Percentiles rank a stretch among this genome's conserved stretches.
phyloP scores from a whole-genome alignment of 1,140 invertebrate genomes.

The Trinorchestia longiramus region DNA sequence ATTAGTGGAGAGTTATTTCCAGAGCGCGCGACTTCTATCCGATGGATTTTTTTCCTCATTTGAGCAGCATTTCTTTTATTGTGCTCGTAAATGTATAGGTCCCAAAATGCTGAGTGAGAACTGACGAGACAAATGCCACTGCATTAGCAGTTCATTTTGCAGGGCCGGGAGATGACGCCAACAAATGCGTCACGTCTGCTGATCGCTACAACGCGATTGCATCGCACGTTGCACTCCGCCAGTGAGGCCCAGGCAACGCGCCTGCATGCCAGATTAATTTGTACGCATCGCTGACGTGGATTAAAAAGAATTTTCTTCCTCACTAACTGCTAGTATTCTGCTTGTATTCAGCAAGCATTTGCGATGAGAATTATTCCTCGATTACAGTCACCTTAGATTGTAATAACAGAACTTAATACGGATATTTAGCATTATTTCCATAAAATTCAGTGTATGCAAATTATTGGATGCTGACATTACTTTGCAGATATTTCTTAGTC shows the following conservation, averaged over 20 bases:
- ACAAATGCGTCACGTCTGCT: background rate
- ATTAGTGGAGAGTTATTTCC: background rate
- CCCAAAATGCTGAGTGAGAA: background rate
- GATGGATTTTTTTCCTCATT: background rate
- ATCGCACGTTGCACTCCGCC: too few relatives aligned
- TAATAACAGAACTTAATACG: background rate
- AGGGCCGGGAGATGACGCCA: background rate
- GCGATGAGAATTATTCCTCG: too few relatives aligned
- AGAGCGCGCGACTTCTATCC: background rate
- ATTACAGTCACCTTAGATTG: background rate
- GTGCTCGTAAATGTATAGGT: background rate
- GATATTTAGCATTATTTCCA: background rate
- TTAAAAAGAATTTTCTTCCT: background rate
- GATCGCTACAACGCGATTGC: background rate
- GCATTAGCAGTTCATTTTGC: background rate
- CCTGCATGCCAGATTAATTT: background rate
- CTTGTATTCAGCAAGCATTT: background rate
- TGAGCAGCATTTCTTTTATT: background rate
- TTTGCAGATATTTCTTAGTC: background rate
- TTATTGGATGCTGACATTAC: background rate
- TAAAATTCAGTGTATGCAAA: background rate
- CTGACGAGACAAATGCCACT: background rate
- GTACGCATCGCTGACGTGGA: background rate
- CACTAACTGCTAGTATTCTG: background rate
- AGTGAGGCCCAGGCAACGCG: background rate